Conservation (phyloP, 2,888 invertebrate species). For the Chymomyza fuscimana region DNA sequence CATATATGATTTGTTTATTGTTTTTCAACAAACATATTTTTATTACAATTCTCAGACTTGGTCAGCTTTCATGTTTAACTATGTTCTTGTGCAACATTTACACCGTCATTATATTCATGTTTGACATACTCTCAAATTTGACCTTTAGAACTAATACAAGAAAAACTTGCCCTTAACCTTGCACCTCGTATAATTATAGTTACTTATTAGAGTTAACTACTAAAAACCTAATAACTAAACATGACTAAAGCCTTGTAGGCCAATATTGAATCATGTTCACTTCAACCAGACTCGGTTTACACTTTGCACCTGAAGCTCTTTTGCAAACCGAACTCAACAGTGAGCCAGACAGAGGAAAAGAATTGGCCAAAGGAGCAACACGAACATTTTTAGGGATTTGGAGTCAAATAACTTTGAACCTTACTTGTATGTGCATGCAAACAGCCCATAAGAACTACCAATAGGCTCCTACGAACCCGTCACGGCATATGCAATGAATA, state of each 20-base stretch:
- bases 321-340: background rate
- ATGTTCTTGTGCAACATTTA: background rate
- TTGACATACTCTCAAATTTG: background rate
- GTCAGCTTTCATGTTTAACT: background rate
- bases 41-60: too few relatives aligned
- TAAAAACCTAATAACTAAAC: too few relatives aligned
- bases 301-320: constrained; percentile 66
- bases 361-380: constrained; percentile 30
- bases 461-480: too few relatives aligned
- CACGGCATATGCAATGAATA: too few relatives aligned
- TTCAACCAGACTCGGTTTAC: constrained; percentile 77
- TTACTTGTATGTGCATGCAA: too few relatives aligned
- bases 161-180: background rate
- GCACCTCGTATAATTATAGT: background rate
- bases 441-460: too few relatives aligned
- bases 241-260: too few relatives aligned
- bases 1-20: too few relatives aligned
- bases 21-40: too few relatives aligned
- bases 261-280: constrained; percentile 60
- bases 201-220: too few relatives aligned
- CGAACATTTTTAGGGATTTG: constrained; percentile 42
- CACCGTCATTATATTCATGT: background rate
- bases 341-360: constrained; percentile 10
- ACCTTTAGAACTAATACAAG: background rate
- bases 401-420: too few relatives aligned